Conservation (phyloP, 2,113 vertebrate species). For the Hemiprocne comata region DNA sequence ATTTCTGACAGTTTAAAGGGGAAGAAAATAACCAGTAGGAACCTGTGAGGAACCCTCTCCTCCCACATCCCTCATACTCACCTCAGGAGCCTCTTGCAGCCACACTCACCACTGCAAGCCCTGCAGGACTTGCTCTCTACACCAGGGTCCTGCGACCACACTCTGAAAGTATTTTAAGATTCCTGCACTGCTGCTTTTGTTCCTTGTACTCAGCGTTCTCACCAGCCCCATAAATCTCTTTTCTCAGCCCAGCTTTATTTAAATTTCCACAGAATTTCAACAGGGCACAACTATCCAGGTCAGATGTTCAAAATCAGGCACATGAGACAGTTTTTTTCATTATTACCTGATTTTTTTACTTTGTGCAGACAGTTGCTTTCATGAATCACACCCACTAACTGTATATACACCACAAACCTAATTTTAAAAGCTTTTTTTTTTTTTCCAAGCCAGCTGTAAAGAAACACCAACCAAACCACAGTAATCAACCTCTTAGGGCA, state of each 20-base stretch:
- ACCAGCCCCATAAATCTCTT: not conserved
- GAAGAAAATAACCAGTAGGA: not conserved
- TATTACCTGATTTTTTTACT: not conserved
- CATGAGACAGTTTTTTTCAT: not conserved
- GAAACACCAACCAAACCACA: not conserved
- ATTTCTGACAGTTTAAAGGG: not conserved
- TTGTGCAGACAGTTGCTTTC: not conserved
- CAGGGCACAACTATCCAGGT: not conserved
- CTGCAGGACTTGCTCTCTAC: not conserved
- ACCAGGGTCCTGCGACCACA: not conserved
- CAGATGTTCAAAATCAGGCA: rapidly evolving
- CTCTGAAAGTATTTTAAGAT: not conserved
- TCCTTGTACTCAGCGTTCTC: not conserved
- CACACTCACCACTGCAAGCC: not conserved
- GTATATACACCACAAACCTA: not conserved
- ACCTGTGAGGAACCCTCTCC: not conserved
- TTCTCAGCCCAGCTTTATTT: not conserved
- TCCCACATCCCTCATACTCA: too few relatives aligned
- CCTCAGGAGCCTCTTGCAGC: not conserved
- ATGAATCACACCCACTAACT: not conserved
- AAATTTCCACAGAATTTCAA: too few relatives aligned
- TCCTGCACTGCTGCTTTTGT: not conserved
- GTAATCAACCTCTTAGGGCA: not conserved
- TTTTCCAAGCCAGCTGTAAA: not conserved
- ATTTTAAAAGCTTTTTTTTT: constrained; percentile 56